Evolutionary conservation across 2,797 vertebrate species (phyloP).

Genomic region (Cephalopachus bancanus): DNA sequence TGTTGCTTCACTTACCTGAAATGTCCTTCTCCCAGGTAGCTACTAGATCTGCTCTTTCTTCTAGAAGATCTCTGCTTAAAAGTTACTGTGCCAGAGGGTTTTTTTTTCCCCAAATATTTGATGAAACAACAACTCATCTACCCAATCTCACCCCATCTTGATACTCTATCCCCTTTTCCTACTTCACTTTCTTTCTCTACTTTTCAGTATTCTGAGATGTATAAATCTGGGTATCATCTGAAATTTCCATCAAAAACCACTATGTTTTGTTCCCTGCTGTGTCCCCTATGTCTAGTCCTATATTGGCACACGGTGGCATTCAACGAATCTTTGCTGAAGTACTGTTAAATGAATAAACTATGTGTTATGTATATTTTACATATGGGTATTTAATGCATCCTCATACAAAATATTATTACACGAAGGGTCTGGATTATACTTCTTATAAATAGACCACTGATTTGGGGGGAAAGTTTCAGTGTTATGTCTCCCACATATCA

Average conservation of each 20-base stretch:
- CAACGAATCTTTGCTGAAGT: not conserved
- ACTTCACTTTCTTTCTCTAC: not conserved
- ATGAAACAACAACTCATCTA: not conserved
- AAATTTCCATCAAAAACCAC: not conserved
- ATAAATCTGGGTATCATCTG: not conserved
- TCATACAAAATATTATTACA: not conserved
- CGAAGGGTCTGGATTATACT: not conserved
- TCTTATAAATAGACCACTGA: not conserved
- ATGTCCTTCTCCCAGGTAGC: not conserved
- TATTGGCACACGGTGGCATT: not conserved
- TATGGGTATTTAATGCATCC: not conserved
- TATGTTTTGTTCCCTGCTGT: not conserved
- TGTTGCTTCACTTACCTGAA: not conserved
- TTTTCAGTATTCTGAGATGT: not conserved
- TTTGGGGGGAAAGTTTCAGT: not conserved
- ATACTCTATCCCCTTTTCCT: not conserved
- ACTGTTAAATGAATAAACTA: not conserved
- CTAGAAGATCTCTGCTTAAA: not conserved
- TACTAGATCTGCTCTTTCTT: not conserved
- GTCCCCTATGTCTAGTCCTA: not conserved
- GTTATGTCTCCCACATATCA: not conserved
- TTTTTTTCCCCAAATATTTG: not conserved
- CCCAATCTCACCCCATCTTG: not conserved
- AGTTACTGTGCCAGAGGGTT: fast-evolving
- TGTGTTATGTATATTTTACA: not conserved